phyloP scores from a whole-genome alignment of 2,797 vertebrate species.

The Pseudomugil tenellus region DNA sequence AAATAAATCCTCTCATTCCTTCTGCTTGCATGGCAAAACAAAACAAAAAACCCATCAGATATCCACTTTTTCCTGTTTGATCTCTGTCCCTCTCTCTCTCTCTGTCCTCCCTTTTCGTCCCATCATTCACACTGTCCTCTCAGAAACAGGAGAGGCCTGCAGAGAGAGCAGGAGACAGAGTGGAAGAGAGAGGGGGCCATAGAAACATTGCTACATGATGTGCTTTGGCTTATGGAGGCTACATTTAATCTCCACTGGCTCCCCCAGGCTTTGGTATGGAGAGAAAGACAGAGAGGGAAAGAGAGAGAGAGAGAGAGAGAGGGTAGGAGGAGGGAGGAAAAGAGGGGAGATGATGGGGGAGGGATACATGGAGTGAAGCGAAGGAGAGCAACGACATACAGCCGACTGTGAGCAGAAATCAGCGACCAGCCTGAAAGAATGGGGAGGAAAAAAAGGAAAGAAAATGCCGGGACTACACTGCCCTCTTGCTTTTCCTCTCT shows the following conservation, averaged over 20 bases:
- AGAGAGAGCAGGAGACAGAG: conserved; percentile 39
- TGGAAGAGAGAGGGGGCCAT: conserved; percentile 65
- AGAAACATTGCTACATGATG: conserved; percentile 91
- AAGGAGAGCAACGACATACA: conserved; percentile 89
- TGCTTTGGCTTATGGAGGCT: conserved; percentile 93
- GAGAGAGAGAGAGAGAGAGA: conserved; percentile 56
- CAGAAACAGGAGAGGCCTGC: conserved; percentile 48
- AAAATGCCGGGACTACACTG: conserved; percentile 86
- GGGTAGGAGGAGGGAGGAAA: conserved; percentile 68
- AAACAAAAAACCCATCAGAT: conserved; percentile 16
- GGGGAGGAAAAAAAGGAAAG: conserved; percentile 37
- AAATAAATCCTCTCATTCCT: conserved; percentile 62
- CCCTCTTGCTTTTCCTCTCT: conserved; percentile 86
- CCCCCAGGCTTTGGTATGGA: conserved; percentile 89
- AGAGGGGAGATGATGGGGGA: conserved; percentile 82
- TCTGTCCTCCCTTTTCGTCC: conserved; percentile 31
- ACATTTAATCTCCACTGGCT: conserved; percentile 96
- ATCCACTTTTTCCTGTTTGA: conserved; percentile 45
- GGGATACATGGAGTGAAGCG: conserved; percentile 65
- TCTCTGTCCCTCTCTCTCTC: conserved; percentile 17
- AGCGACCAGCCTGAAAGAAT: conserved; percentile 82
- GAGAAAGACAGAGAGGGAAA: conserved; percentile 68
- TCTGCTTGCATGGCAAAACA: conserved; percentile 49
- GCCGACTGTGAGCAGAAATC: conserved; percentile 87
- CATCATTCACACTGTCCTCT: conserved; percentile 63